These are phyloP conservation scores for Ophion ellenae DNA, from an alignment of 2,888 invertebrate genomes.

Conservation along the genomic window DNA sequence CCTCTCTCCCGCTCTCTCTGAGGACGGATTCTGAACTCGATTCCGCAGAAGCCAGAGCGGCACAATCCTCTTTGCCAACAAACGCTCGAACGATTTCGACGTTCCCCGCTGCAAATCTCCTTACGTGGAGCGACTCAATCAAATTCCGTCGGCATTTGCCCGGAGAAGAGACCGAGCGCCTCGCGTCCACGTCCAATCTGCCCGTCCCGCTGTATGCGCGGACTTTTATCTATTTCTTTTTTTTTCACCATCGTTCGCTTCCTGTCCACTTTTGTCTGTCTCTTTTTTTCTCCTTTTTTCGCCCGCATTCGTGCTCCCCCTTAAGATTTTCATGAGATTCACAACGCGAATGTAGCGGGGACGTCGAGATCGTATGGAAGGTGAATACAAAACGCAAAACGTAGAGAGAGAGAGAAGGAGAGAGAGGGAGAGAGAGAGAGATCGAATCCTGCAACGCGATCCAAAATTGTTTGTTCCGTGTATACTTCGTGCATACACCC, in stretches of 20 bases:
- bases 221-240: neutral
- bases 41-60: slow-evolving; percentile 66
- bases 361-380: too few species aligned
- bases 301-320: neutral
- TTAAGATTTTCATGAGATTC: slow-evolving; percentile 38
- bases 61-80: slow-evolving; percentile 80
- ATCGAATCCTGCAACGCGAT: too few species aligned
- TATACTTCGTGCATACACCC: too few species aligned
- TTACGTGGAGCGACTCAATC: slow-evolving; percentile 80
- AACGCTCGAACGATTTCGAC: slow-evolving; percentile 76
- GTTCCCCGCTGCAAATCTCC: slow-evolving; percentile 76
- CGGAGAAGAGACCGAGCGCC: slow-evolving; percentile 36
- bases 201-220: too few species aligned
- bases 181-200: slow-evolving; percentile 5
- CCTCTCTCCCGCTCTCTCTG: slow-evolving; percentile 47
- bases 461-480: too few species aligned
- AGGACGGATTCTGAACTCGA: slow-evolving; percentile 68
- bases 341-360: neutral
- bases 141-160: slow-evolving; percentile 76
- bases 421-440: too few species aligned
- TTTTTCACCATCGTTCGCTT: slow-evolving; percentile 7
- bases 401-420: too few species aligned
- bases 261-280: slow-evolving; percentile 27
- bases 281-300: slow-evolving; percentile 14
- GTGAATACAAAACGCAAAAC: too few species aligned